Base-by-base conservation (phyloP, 2,888 invertebrate genomes). In the Noctuana brunneofusca region DNA sequence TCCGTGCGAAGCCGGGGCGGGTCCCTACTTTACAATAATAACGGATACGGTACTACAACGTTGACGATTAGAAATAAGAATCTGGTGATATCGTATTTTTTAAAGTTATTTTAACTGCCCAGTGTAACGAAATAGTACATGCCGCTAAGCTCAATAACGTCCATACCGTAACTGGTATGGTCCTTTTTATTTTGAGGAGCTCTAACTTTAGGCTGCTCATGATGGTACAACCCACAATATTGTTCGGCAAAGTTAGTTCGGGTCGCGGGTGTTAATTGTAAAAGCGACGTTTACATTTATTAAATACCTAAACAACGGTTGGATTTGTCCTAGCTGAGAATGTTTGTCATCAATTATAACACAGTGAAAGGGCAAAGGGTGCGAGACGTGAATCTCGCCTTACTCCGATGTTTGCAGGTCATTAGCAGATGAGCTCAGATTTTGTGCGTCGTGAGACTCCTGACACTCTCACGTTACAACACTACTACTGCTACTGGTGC, bases 331-430 rank as follows among this genome's bases (percentile, higher is more conserved):
- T 20, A 49, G 24, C 48, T 12, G 24, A 24, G 48, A 24, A 20
- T 49, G 24, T 49, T 49, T 49, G 48, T 24, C 48, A 49, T 12
- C 20, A 48, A 22, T 48, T 48, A 48, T n/a, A 8, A 12, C 5
- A 22, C 20, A 22, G 12, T 22, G 20, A 48, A 20, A 48, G 22
- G 11, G 48, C 48, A 20, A 12, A 22, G 22, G 48, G 48, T 3
- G 4, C 43, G 4, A 4, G n/a, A 5, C n/a, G 48, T 48, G 48
- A 22, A 48, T 48, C 48, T 48, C 48, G 48, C 48, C 22, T 48
- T 14, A 22, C 11, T n/a, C 22, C 9, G 20, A 48, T 48, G 48
- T 48, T 48, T 48, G 22, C 20, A 20, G 48, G 48, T 48, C 48
- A 48, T 48, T 48, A 48, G n/a, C 22, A 20, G 20, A 48, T 24